Evolutionary conservation across 30 jellyfish, hydroid and myxozoan genomes (phyloP), one percentile per base, ranked within the genome.

Genomic region (Turritopsis dohrnii): DNA sequence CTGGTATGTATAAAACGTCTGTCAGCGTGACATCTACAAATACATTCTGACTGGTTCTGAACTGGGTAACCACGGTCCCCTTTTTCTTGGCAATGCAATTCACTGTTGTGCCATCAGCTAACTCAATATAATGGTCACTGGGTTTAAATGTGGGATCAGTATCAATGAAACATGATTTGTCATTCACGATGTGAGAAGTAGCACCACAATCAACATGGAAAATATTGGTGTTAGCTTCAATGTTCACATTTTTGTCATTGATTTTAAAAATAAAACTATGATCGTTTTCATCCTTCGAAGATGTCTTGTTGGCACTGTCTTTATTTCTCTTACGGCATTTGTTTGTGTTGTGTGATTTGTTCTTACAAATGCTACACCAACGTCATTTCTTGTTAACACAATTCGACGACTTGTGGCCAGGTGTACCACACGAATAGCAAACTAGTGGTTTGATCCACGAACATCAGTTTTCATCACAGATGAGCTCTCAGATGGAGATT

Each of bases 171-270:
- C n/a, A n/a, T n/a, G n/a, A n/a, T n/a, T n/a, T n/a, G n/a, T n/a
- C n/a, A n/a, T n/a, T n/a, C n/a, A n/a, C n/a, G n/a, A n/a, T n/a
- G n/a, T n/a, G n/a, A n/a, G n/a, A n/a, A n/a, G n/a, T n/a, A n/a
- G 95, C 89, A 24, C 92, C 89, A 74, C 89, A 75, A 53, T 85
- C 92, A 65, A 85, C 92, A 5, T 75, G 83, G 1, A 75, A 54
- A 16, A 82, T 75, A 18, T 85, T 66, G 20, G 28, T 54, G 25
- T 54, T 65, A 82, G 29, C 79, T 23, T 71, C 80, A 23, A 71
- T 16, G 28, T 71, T 16, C 28, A 24, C 18, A 18, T 24, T 23
- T 16, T 71, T 20, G 28, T 71, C 80, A 52, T 52, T 66, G 86
- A 71, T 53, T 20, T 82, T 82, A 60, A 65, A 82, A 28, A 82